Percentiles rank a stretch among this genome's conserved stretches.
phyloP scores from a whole-genome alignment of 2,113 vertebrate genomes.

The cattle (Bos taurus) region DNA sequence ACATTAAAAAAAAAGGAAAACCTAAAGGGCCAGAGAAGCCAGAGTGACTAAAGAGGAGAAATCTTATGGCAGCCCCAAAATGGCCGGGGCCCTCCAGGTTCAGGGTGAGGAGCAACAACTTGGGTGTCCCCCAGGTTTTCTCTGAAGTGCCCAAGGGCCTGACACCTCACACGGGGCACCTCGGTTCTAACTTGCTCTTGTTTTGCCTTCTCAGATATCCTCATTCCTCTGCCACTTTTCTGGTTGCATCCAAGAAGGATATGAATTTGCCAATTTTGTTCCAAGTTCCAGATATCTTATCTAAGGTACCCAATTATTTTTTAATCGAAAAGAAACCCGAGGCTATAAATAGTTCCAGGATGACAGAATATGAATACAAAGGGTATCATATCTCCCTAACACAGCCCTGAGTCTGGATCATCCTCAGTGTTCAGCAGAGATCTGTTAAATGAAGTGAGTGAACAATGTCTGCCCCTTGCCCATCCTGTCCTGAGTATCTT shows the following conservation, averaged over 20 bases:
- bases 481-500: neutral
- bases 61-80: neutral
- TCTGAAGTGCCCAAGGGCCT: neutral
- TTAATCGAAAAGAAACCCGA: neutral
- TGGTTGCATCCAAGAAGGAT: slow-evolving; percentile 19
- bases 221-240: neutral
- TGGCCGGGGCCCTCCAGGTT: neutral
- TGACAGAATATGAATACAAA: neutral
- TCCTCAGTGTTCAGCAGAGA: neutral
- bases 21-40: neutral
- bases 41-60: neutral
- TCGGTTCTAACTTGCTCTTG: neutral
- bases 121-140: accelerated
- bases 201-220: slow-evolving; percentile 25
- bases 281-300: slow-evolving; percentile 19
- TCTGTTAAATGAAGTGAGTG: neutral
- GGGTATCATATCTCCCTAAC: neutral
- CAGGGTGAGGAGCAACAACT: accelerated
- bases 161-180: accelerated
- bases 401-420: neutral
- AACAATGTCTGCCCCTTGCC: neutral
- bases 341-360: neutral
- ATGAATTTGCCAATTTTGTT: neutral
- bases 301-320: slow-evolving; percentile 42
- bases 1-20: neutral